A percentile compares a stretch with the other conserved stretches of the same genome.
Evolutionary conservation across 2,888 invertebrate genomes (phyloP).

Genomic region (Bedellia somnulentella): DNA sequence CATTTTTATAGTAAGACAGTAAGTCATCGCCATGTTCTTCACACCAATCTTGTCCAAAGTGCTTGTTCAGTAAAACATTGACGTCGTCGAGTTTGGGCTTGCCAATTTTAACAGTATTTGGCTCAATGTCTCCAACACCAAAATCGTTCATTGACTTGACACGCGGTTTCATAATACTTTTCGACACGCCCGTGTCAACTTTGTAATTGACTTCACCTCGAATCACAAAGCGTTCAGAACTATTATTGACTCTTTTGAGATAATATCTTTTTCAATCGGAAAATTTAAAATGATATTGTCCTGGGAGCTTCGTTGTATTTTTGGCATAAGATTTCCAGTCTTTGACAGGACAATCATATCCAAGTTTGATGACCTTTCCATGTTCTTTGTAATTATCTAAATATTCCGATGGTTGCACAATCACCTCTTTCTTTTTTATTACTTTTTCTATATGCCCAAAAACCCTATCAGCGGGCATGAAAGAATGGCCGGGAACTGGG

Average conservation of each 20-base stretch:
- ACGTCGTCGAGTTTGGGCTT: too few relatives aligned
- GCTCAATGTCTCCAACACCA: neutral
- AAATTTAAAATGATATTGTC: slow-evolving; percentile 7
- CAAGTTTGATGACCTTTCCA: slow-evolving; percentile 7
- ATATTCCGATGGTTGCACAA: slow-evolving; percentile 8
- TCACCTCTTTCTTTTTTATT: slow-evolving; percentile 6
- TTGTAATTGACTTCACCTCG: slow-evolving; percentile 4
- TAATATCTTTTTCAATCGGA: slow-evolving; percentile 8
- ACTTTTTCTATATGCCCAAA: slow-evolving; percentile 3
- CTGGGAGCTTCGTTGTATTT: slow-evolving; percentile 6
- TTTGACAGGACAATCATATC: slow-evolving; percentile 5
- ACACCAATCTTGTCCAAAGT: slow-evolving; percentile 1
- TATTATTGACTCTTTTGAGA: slow-evolving; percentile 7
- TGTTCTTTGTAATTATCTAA: slow-evolving; percentile 5
- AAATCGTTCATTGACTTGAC: too few relatives aligned
- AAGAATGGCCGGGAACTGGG: neutral
- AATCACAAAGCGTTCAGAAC: slow-evolving; percentile 5
- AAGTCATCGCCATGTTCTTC: slow-evolving; percentile 1
- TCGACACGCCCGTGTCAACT: slow-evolving; percentile 4
- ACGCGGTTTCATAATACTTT: slow-evolving; percentile 6
- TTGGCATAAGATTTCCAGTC: slow-evolving; percentile 6
- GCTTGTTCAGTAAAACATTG: slow-evolving; percentile 1
- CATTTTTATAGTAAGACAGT: slow-evolving; percentile 1
- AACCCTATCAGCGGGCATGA: slow-evolving; percentile 2
- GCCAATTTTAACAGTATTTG: neutral